Base-by-base conservation (phyloP, 2,888 invertebrate genomes). In the Darwinula stevensoni region DNA sequence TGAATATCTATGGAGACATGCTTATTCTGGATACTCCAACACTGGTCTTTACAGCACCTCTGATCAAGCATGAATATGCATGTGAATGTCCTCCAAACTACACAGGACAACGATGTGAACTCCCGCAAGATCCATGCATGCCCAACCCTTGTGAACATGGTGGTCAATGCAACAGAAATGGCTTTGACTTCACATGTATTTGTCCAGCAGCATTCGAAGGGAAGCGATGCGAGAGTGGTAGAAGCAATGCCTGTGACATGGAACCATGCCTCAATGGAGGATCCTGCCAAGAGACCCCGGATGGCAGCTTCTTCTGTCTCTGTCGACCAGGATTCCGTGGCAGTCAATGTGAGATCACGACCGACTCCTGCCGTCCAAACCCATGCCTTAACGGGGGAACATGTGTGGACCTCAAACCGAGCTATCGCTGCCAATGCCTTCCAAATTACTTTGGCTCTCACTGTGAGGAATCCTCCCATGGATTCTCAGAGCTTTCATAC, bases 301-400 rank as follows among this genome's bases (percentile, higher is more conserved):
- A 80, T 44, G 72, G 71, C 16, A 72, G 74, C 17, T 86, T 74
- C 62, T 80, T 78, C 52, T 91, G 88, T 44, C 56, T 78, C 2
- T 91, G 88, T 47, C 64, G 80, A 2, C 73, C 78, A 2, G 84
- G 84, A 2, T 88, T 76, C 49, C 63, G 76, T 9, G 88, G 91
- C 3, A 74, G 73, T 48, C 69, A 71, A 40, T 91, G 88, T 48
- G 82, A 86, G 54, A 58, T 73, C 3, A 45, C 51, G 3, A 70
- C 76, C 1, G 80, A 84, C 47, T 75, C 76, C 1, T 91, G 88
- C 46, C 60, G 80, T 36, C 76, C 80, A 2, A 82, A 84, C 50
- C 86, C 84, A n/a, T 88, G 88, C 44, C 55, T 75, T 37, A 61
- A 80, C 47, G 82, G 78, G 16, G 86, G 86, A 17, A 60, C 74